Evolutionary conservation across 2,888 invertebrate species (phyloP), one percentile per base, ranked within the genome.

Genomic region (Drosophila antonietae): DNA sequence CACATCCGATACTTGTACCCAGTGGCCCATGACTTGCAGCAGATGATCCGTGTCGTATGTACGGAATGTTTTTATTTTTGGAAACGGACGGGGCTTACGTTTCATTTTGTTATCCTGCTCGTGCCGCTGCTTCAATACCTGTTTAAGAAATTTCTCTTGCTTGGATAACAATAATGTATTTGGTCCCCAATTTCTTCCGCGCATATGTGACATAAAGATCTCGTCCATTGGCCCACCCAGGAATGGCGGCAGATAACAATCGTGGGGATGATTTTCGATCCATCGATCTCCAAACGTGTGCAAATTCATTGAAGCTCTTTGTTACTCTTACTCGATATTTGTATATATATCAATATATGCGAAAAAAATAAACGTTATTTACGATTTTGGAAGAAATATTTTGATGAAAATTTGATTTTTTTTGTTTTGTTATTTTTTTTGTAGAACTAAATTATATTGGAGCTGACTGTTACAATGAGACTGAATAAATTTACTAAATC

Each of bases 141-240:
- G 4, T 28, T 28, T 28, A 28, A 28, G 28, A 28, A 5, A 28
- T 28, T 0, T 28, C 4, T 28, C 28, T 28, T 28, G 28, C 28
- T 28, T 28, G 28, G 5, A 28, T 28, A 28, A 28, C 28, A 28
- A 28, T 28, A 28, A 28, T 28, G 3, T 28, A 28, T 6, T 28
- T 28, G 28, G 3, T 6, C 28, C 28, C 28, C 3, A 5, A 28
- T 1, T 5, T 6, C 3, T 28, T 4, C 6, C 28, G 28, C 28
- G 5, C 28, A 6, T 28, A 5, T 28, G 6, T 28, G 6, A 28
- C 28, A 41, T 8, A n/a, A 41, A 41, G 31, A 59, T 9, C 14
- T 59, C 59, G 2, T 59, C 59, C 10, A 39, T 8, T 5, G 49
- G 59, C 0, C 59, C 59, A 7, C 59, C 59, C 3, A 59, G 15